phyloP scores from a whole-genome alignment of 2,113 vertebrate genomes.

The Phalacrocorax brasilianus region DNA sequence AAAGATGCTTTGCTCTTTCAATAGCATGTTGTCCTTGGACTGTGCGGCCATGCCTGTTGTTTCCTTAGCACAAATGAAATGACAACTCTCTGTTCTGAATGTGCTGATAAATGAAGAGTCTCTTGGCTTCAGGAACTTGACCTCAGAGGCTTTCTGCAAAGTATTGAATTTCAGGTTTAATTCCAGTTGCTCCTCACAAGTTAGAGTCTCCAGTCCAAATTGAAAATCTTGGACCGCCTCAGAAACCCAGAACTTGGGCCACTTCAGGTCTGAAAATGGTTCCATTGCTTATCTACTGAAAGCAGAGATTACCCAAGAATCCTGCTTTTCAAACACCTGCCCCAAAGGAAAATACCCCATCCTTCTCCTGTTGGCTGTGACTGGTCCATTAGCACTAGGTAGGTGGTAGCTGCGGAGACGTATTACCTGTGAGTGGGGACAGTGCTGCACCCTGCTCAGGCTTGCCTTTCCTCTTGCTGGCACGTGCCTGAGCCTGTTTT shows the following conservation, averaged over 20 bases:
- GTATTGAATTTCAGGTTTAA: background rate
- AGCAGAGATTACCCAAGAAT: background rate
- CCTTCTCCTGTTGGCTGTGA: background rate
- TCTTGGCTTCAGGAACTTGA: background rate
- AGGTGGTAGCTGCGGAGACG: background rate
- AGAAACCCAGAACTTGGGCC: background rate
- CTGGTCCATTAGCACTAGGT: background rate
- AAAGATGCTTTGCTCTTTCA: background rate
- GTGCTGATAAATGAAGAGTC: background rate
- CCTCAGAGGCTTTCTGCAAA: background rate
- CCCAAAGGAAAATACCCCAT: background rate
- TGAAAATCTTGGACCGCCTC: background rate
- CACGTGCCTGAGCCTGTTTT: fast-evolving
- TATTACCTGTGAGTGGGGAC: background rate
- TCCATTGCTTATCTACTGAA: background rate
- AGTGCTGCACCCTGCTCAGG: fast-evolving
- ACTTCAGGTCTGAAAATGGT: background rate
- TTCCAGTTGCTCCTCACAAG: background rate
- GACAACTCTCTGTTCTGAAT: background rate
- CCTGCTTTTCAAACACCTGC: background rate
- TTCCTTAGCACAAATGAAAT: background rate
- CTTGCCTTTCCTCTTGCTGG: background rate
- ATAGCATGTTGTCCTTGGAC: background rate
- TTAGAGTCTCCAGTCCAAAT: background rate
- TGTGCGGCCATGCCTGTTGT: background rate